Conservation (phyloP, 2,888 invertebrate species). For the Harpalus rufipes region DNA sequence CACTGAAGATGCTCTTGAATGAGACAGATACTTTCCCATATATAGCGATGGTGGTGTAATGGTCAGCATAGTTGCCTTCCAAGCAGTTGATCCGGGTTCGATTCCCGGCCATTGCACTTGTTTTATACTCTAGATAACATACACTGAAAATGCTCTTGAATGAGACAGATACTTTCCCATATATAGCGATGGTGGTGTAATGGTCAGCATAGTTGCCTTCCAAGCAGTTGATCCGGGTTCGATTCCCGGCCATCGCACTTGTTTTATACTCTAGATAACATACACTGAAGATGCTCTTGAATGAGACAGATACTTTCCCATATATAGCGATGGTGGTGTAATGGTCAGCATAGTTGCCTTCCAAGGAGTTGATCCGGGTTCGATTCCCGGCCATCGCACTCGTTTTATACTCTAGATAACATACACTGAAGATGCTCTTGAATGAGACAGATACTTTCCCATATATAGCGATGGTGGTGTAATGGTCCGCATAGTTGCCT, state of each 20-base stretch:
- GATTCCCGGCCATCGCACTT: constrained; percentile 77
- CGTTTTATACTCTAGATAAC: neutral
- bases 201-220: constrained; percentile 71
- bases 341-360: constrained; percentile 78
- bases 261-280: constrained; percentile 12
- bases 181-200: constrained; percentile 46
- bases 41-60: constrained; percentile 46
- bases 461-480: constrained; percentile 43
- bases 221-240: constrained; percentile 78
- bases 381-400: constrained; percentile 78
- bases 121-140: constrained; percentile 8
- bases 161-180: too few relatives aligned
- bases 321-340: constrained; percentile 74
- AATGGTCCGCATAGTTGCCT: constrained; percentile 69
- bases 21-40: too few relatives aligned
- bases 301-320: too few relatives aligned
- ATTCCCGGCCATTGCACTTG: constrained; percentile 77
- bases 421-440: too few relatives aligned
- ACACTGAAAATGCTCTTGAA: too few relatives aligned
- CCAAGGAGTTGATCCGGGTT: constrained; percentile 78
- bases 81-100: constrained; percentile 78
- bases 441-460: too few relatives aligned
- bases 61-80: constrained; percentile 72
- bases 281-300: too few relatives aligned
- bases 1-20: too few relatives aligned